Conservation (phyloP, 2,113 vertebrate genomes). For the Melanocharis versteri region DNA sequence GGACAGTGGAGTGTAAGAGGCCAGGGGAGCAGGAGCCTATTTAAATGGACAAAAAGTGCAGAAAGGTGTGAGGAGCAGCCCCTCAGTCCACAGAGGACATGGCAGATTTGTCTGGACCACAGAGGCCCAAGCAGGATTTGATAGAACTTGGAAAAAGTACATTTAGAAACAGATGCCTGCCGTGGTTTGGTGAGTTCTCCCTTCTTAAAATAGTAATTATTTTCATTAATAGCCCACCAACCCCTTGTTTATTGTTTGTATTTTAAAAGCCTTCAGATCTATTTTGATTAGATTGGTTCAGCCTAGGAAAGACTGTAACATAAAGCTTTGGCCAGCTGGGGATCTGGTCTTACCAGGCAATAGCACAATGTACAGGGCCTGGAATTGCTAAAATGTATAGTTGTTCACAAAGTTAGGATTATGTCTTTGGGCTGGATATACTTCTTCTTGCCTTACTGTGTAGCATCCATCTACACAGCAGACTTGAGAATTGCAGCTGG, state of each 20-base stretch:
- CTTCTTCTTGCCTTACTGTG: not conserved
- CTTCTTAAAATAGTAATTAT: not conserved
- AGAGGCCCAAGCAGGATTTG: not conserved
- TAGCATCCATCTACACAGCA: not conserved
- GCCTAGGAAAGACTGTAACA: not conserved
- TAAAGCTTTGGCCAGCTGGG: not conserved
- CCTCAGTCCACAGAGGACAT: not conserved
- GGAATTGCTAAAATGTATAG: not conserved
- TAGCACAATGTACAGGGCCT: fast-evolving
- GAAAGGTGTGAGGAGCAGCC: not conserved
- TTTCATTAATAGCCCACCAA: not conserved
- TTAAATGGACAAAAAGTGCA: not conserved
- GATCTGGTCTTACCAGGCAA: not conserved
- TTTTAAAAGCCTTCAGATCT: not conserved
- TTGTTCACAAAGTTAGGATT: not conserved
- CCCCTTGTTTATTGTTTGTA: not conserved
- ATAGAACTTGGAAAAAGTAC: not conserved
- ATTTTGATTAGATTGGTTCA: not conserved
- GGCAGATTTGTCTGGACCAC: not conserved
- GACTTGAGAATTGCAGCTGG: not conserved
- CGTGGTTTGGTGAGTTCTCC: not conserved
- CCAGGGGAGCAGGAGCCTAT: not conserved
- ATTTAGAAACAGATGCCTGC: not conserved
- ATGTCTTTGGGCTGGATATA: not conserved
- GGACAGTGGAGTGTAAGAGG: not conserved